Base-by-base conservation (phyloP, 2,888 invertebrate genomes). In the Latrodectus hesperus region DNA sequence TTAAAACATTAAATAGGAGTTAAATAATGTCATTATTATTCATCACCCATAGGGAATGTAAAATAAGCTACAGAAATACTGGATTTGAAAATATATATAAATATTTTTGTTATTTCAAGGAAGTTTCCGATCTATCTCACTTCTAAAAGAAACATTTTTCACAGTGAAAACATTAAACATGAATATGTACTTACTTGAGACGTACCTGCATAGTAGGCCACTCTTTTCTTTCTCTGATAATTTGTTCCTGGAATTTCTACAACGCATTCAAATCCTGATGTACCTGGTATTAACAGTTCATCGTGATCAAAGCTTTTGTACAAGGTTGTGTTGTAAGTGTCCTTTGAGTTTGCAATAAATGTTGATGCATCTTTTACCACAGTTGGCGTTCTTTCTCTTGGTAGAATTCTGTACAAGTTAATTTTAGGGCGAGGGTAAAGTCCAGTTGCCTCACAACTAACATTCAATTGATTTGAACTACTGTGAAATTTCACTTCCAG, bases 171-270 rank as follows among this genome's bases (percentile, higher is more conserved):
- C 60, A 16, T 16, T 49, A 64, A 73, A 65, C 83, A 70, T 72
- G 38, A 77, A 78, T 53, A 71, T 82, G 68, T 88, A 88, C 88
- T 88, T 88, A 88, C 88, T 84, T 84, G 83, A 16, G 88, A 88
- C 88, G 74, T 88, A 88, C 88, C 88, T 88, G 88, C 77, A 79
- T 84, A 76, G 77, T 89, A 89, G 65, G 84, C 75, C 22, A 89
- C 79, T 64, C 84, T 70, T 81, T 89, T 89, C 65, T 87, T 89
- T 26, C 67, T 75, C n/a, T 89, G 88, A 75, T 90, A 88, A 72
- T 89, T 87, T 17, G 90, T 88, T 26, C 90, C 90, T 11, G 90
- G 89, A 49, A 90, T 89, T 65, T 87, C 84, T 1, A 90, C 85
- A 0, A 90, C 85, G 64, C 90, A 90, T 65, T 90, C 90, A 71